These are phyloP conservation scores for Suricata suricatta DNA, from an alignment of 2,113 vertebrate species.

Conservation along the genomic window DNA sequence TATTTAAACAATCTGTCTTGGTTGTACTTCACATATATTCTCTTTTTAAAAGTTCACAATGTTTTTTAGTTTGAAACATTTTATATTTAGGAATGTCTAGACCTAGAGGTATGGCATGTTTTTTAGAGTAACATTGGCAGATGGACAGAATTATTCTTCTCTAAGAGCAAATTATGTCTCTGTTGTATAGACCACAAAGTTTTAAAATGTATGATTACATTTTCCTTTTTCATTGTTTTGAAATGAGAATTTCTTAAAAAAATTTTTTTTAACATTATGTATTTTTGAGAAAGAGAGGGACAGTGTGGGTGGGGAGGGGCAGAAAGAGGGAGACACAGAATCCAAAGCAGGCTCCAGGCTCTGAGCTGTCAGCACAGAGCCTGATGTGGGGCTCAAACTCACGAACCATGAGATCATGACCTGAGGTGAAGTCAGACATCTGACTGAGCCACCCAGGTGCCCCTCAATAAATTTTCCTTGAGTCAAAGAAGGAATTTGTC, in stretches of 20 bases:
- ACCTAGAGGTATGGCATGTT: neutral
- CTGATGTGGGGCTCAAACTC: no score
- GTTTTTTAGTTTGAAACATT: slow-evolving; percentile 20
- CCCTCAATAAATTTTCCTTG: neutral
- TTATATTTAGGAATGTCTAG: slow-evolving; percentile 20
- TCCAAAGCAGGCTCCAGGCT: no score
- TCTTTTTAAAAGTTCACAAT: neutral
- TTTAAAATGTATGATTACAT: neutral
- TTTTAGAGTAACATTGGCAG: slow-evolving; percentile 24
- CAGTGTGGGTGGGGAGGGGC: no score
- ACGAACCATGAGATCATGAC: no score
- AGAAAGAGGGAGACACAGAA: no score
- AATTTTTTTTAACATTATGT: no score
- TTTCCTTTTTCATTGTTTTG: slow-evolving; percentile 51
- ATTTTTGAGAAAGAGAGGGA: no score
- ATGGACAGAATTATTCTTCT: slow-evolving; percentile 23
- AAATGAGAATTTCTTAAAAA: neutral
- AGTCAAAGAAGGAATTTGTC: slow-evolving; percentile 6
- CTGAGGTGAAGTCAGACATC: no score
- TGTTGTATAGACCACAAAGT: neutral
- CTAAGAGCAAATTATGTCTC: neutral
- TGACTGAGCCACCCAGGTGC: no score
- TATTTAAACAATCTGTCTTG: neutral
- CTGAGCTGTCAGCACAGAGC: no score
- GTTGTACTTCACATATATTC: neutral